These are phyloP conservation scores for Sprattus sprattus DNA, from an alignment of 2,113 vertebrate genomes.

Conservation along the genomic window DNA sequence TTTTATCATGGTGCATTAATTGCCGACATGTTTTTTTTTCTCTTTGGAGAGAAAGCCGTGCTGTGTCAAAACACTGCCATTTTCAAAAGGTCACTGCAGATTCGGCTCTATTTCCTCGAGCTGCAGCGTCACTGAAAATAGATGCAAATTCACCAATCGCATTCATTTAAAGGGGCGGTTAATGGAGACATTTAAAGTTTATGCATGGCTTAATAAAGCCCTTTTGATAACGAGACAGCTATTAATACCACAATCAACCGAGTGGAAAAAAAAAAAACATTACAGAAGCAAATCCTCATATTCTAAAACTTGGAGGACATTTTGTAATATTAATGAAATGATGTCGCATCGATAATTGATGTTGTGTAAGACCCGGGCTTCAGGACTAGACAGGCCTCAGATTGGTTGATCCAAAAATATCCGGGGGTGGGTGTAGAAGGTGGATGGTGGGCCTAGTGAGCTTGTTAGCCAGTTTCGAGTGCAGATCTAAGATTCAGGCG, in stretches of 20 bases:
- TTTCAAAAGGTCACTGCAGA: conserved; percentile 5
- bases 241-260: not conserved
- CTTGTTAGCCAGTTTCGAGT: not conserved
- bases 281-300: not conserved
- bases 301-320: not conserved
- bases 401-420: not conserved
- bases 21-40: not conserved
- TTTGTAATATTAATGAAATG: conserved; percentile 8
- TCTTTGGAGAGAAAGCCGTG: not conserved
- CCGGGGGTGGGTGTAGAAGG: not conserved
- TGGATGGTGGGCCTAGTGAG: not conserved
- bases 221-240: not conserved
- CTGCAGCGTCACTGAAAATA: conserved; percentile 1
- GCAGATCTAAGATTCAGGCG: not conserved
- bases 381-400: not conserved
- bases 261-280: not conserved
- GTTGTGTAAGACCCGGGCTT: not conserved
- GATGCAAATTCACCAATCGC: conserved; percentile 16
- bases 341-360: not conserved
- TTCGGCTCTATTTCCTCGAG: not conserved
- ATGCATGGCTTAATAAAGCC: conserved; percentile 4
- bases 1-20: not conserved
- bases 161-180: not conserved
- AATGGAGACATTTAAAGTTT: not conserved
- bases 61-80: not conserved